These are phyloP conservation scores for Nanorana parkeri DNA, from an alignment of 2,113 vertebrate genomes.

Conservation along the genomic window DNA sequence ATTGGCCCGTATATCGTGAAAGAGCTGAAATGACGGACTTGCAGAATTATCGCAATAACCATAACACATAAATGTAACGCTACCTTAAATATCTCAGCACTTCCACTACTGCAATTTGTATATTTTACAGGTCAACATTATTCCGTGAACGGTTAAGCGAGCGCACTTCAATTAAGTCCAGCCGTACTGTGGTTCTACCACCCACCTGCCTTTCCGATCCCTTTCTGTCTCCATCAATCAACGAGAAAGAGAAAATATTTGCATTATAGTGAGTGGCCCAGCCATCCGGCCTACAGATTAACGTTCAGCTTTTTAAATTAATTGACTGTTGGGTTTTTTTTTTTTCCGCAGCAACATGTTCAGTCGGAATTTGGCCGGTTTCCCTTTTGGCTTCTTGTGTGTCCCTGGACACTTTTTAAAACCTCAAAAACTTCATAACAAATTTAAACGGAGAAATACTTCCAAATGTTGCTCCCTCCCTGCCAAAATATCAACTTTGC, in stretches of 20 bases:
- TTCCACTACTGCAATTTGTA: not conserved
- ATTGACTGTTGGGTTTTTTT: slow-evolving; percentile 63
- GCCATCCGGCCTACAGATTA: slow-evolving; percentile 20
- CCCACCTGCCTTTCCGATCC: not conserved
- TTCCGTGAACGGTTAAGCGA: too few species aligned
- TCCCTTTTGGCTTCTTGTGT: slow-evolving; percentile 66
- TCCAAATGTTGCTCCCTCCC: slow-evolving; percentile 66
- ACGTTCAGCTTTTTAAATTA: slow-evolving; percentile 70
- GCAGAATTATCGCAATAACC: not conserved
- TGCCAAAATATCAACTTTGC: slow-evolving; percentile 67
- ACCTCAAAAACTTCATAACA: slow-evolving; percentile 71
- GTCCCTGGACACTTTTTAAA: slow-evolving; percentile 73
- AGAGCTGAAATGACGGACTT: not conserved
- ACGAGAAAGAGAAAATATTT: slow-evolving; percentile 2
- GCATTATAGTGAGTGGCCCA: not conserved
- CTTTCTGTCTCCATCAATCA: not conserved
- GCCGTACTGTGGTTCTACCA: not conserved
- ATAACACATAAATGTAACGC: not conserved
- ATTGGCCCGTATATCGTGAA: too few species aligned
- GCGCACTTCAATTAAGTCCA: not conserved
- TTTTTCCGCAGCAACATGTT: slow-evolving; percentile 69
- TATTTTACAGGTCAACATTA: not conserved
- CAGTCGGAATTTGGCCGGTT: slow-evolving; percentile 65
- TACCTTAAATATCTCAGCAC: too few species aligned
- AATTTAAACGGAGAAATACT: slow-evolving; percentile 65